A percentile compares a stretch with the other conserved stretches of the same genome.
Conservation (phyloP, 2,797 vertebrate species). For the Malacoraja senta region DNA sequence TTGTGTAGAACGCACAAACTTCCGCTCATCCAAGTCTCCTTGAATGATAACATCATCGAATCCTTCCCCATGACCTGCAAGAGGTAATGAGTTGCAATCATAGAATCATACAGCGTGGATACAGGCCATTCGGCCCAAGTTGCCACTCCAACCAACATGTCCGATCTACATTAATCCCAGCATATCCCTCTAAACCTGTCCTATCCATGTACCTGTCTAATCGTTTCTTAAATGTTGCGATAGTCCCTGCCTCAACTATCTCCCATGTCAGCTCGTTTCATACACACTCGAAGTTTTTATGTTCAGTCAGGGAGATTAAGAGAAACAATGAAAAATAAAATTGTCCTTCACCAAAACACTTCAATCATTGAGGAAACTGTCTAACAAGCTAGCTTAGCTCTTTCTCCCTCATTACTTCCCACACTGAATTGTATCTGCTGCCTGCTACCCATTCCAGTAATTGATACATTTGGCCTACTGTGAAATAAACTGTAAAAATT, state of each 20-base stretch:
- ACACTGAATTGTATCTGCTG: neutral
- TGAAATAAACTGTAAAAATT: too few relatives aligned
- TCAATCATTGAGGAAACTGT: neutral
- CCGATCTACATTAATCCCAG: too few relatives aligned
- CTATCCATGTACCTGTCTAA: too few relatives aligned
- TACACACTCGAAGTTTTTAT: neutral
- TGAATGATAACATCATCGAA: constrained; percentile 97
- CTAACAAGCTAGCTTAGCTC: neutral
- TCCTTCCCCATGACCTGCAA: constrained; percentile 86
- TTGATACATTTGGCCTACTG: too few relatives aligned
- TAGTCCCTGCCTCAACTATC: too few relatives aligned
- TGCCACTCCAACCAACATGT: too few relatives aligned
- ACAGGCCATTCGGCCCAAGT: too few relatives aligned
- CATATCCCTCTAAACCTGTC: too few relatives aligned
- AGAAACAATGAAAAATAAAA: neutral
- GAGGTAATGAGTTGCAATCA: constrained; percentile 39
- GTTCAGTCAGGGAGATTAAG: neutral
- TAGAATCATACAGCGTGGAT: too few relatives aligned
- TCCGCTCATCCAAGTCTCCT: constrained; percentile 90
- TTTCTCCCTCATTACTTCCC: neutral
- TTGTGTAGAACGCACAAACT: constrained; percentile 98
- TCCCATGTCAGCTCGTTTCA: too few relatives aligned
- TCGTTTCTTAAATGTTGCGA: too few relatives aligned
- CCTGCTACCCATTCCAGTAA: neutral
- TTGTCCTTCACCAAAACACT: too few relatives aligned